Evolutionary conservation across 2,888 invertebrate genomes (phyloP), one percentile per base, ranked within the genome.

Genomic region (Metalampra italica): DNA sequence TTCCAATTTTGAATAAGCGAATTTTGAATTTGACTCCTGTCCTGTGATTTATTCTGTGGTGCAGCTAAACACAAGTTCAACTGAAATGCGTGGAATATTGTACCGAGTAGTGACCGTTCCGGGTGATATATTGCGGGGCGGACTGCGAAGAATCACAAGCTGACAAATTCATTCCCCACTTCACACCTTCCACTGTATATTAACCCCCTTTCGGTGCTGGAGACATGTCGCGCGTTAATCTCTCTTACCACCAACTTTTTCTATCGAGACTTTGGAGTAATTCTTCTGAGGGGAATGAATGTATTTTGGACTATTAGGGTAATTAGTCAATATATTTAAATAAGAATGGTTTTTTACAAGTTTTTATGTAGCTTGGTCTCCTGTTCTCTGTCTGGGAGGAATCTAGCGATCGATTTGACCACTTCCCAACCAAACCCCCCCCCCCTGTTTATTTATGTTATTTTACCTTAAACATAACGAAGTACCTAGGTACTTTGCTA

Each of bases 91-190:
- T 40, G 55, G 45, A 50, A 40, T 46, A n/a, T 42, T 53, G 68
- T 50, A 56, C 59, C 66, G 45, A 12, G 32, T 44, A 15, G 30
- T 39, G n/a, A 47, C 51, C 40, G 29, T 45, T 39, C 45, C 45
- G 49, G 51, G 37, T 81, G 79, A 82, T 76, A 67, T 76, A 82
- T 77, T 46, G 65, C 59, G 46, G 66, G 73, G 67, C 69, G 77
- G 71, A 67, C 70, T 60, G 62, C 64, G 59, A 65, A 64, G 75
- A 81, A 75, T 82, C 81, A 77, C 76, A 67, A 64, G 64, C 72
- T 79, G 83, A 82, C 82, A 83, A 82, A 84, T 83, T 82, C 82
- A 81, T 83, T 75, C 75, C 63, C 68, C 69, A 71, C 76, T 76
- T 77, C 78, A 78, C 75, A 74, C 77, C 67, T 70, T 56, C 60